Evolutionary conservation across 2,113 vertebrate species (phyloP), one percentile per base, ranked within the genome.

Genomic region (Prunella himalayana): DNA sequence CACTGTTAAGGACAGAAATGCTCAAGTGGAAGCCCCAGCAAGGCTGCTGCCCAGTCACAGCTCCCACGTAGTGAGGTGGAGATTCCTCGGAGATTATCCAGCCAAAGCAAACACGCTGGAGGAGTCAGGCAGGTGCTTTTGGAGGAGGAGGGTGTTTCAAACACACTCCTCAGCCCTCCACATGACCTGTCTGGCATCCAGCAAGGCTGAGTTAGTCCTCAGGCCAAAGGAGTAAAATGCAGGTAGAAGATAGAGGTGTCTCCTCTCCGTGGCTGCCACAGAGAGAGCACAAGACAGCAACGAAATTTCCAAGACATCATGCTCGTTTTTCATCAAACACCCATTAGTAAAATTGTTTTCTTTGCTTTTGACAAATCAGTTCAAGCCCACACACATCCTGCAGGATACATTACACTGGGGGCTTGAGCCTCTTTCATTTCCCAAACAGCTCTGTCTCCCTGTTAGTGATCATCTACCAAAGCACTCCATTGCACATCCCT

Each of bases 301-400:
- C 39, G 60, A 68, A 57, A 35, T 42, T 59, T 60, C 90, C 44
- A 25, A 39, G 81, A 4, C 21, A 33, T 37, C 30, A 1, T 1
- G 6, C 61, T 82, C 2, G 0, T 82, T 82, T 85, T 76, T 49
- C 82, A 71, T 64, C 42, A 60, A 82, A 76, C n/a, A 56, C 18
- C 57, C 70, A 15, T 82, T 85, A 93, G 49, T n/a, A 41, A 35
- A 76, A 80, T 82, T 47, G 81, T 68, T 80, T 77, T 65, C 56
- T 84, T 79, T 88, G 60, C 84, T 84, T 92, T 71, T 79, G 90
- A 87, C 73, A 35, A 50, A 75, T 81, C 25, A 7, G 42, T 75
- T 70, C 35, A 78, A 91, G 77, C 88, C 57, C 45, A 27, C 82
- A 17, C 51, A 49, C 41, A 61, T n/a, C 82, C 77, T 90, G 60